Evolutionary conservation across 2,113 vertebrate species (phyloP), one percentile per base, ranked within the genome.

Genomic region (Gallinago jamesoni): DNA sequence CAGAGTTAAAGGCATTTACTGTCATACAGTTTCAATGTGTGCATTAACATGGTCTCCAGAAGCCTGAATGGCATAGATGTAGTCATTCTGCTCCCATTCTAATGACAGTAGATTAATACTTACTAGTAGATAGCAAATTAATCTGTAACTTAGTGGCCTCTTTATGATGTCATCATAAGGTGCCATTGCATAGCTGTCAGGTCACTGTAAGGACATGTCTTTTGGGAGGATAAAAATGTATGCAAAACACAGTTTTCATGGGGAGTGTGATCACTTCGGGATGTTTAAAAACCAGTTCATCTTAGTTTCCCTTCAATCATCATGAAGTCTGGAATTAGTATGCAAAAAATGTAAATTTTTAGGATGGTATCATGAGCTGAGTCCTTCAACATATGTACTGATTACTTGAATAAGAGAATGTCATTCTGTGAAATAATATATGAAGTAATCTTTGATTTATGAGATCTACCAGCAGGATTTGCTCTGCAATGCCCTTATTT

Each of bases 381-480:
- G 66, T 88, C 63, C 43, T 89, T 84, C 85, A 69, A 92, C 20
- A 33, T 23, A 70, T 9, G n/a, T 60, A 55, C 75, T 95, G 84
- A 95, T 91, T 95, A 91, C 87, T 95, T 64, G 75, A 95, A 83
- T 60, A 91, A 72, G 37, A 93, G 72, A 88, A 79, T 96, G 64
- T 89, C 43, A 96, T 91, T 91, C 72, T 86, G 76, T 74, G 84
- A 94, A 96, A 95, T 96, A 97, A 96, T 94, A 92, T 69, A 97
- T 94, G 56, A 97, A 96, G 87, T 96, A 22, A 92, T 83, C 63
- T 92, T 95, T 93, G 87, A 66, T 86, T 94, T 94, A 88, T 85
- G 70, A 95, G 94, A 95, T 97, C 91, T 83, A 93, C 62, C 60
- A 91, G 70, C 47, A 89, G 84, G 39, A 91, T 83, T 95, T 91